Percentiles rank a stretch among this genome's conserved stretches.
Evolutionary conservation across 2,797 vertebrate genomes (phyloP).

Genomic region (Gymnoscopelus microlampas): DNA sequence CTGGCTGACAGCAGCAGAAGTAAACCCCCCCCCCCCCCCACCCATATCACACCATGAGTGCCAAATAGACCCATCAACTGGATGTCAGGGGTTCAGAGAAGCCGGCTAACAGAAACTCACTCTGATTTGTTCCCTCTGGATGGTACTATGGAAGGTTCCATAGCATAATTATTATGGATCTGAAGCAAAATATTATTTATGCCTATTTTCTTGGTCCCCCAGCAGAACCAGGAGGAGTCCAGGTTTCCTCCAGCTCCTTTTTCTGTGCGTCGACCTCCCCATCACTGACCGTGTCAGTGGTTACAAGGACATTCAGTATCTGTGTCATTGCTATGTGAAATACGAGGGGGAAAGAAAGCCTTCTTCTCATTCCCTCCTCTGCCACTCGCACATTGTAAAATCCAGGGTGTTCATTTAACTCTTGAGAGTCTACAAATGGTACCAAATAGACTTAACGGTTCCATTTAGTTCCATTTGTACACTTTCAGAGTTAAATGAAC

Average conservation of each 20-base stretch:
- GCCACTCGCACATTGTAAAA: too few relatives aligned
- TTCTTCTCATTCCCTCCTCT: constrained; percentile 11
- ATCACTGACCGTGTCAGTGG: constrained; percentile 19
- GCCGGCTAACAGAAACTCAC: constrained; percentile 52
- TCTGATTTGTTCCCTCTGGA: constrained; percentile 50
- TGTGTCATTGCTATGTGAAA: constrained; percentile 12
- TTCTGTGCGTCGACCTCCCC: constrained; percentile 21
- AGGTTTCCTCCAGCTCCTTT: constrained; percentile 23
- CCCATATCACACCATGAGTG: constrained; percentile 13
- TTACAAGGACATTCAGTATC: constrained; percentile 24
- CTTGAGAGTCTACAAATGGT: too few relatives aligned
- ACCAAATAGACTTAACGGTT: too few relatives aligned
- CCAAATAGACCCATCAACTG: constrained; percentile 66
- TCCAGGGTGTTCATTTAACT: too few relatives aligned
- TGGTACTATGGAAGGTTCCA: constrained; percentile 27
- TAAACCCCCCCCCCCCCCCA: constrained; percentile 27
- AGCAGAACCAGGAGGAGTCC: constrained; percentile 22
- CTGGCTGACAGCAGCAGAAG: constrained; percentile 42
- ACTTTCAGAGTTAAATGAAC: too few relatives aligned
- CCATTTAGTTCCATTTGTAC: too few relatives aligned
- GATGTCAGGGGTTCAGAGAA: constrained; percentile 38
- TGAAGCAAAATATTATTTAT: constrained; percentile 68
- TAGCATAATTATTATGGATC: constrained; percentile 47
- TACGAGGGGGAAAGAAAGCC: neutral
- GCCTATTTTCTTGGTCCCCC: constrained; percentile 39